Base-by-base conservation (phyloP, 2,113 vertebrate genomes). In the Glaucidium brasilianum region DNA sequence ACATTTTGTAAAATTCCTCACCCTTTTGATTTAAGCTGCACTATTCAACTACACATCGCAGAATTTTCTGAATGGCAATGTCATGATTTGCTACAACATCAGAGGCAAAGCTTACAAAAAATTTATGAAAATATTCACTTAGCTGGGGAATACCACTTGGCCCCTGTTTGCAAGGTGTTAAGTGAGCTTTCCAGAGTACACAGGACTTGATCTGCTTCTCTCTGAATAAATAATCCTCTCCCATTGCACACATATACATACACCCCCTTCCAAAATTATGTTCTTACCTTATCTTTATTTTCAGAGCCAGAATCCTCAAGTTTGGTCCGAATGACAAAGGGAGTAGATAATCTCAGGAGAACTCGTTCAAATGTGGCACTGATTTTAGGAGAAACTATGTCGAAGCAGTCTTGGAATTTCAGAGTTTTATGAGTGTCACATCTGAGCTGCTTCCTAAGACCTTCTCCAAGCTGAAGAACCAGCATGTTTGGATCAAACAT, bases 351-450 rank as follows among this genome's bases (percentile, higher is more conserved):
- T 78, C 99, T 98, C 96, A 99, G 96, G 45, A 99, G 98, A 86
- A 99, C 99, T 81, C 98, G 98, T 96, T 99, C 99, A 64, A 99
- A 99, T 4, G 99, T 99, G 90, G 99, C 98, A 78, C 98, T 98
- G 91, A 99, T 98, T 97, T 99, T 99, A 77, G 99, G 99, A 47
- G 99, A 99, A 81, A 99, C 98, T 18, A 99, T 99, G 97, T 99
- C 99, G 14, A 99, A 99, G 98, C 98, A 99, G 97, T 99, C 99
- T 96, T 99, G 98, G 95, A 99, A 99, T 52, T 96, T 98, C 96
- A 99, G 98, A 35, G 96, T 97, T 97, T 99, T 98, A 92, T 99
- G 99, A 68, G 97, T 94, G 55, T 99, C 99, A 59, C 98, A 99
- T 93, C 98, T 98, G 90, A 99, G 98, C 93, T 99, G 99, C 92